A percentile compares a stretch with the other conserved stretches of the same genome.
phyloP scores from a whole-genome alignment of 2,113 vertebrate genomes.

The Phoxinus phoxinus region DNA sequence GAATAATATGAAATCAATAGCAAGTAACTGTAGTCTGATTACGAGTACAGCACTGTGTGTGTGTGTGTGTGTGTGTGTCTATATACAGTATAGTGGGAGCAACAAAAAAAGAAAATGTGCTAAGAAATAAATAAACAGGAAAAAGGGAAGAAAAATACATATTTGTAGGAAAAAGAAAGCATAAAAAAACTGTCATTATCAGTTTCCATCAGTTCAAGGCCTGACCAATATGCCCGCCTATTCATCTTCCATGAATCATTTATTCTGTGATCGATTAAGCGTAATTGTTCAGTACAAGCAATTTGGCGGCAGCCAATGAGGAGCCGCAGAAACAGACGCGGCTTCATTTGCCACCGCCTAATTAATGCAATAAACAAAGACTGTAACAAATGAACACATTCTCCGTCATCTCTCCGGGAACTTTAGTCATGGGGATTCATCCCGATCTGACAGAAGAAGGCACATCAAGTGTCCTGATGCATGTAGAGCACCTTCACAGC shows the following conservation, averaged over 20 bases:
- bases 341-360: conserved; percentile 97
- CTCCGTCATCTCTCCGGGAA: conserved; percentile 70
- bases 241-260: conserved; percentile 99
- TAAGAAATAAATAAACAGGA: not conserved
- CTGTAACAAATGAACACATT: conserved; percentile 90
- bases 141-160: not conserved
- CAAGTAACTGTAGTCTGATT: too few species aligned
- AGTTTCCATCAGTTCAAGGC: conserved; percentile 93
- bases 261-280: conserved; percentile 96
- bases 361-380: conserved; percentile 96
- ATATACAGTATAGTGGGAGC: too few species aligned
- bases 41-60: too few species aligned
- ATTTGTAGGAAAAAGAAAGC: conserved; percentile 83
- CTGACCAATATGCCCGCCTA: conserved; percentile 88
- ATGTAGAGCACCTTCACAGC: conserved; percentile 26
- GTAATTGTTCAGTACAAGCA: conserved; percentile 95
- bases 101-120: not conserved
- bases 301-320: conserved; percentile 95
- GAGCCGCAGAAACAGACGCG: conserved; percentile 84
- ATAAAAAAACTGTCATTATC: conserved; percentile 79
- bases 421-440: not conserved
- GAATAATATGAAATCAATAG: too few species aligned
- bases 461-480: not conserved
- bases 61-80: too few species aligned
- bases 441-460: not conserved